Evolutionary conservation across 2,888 invertebrate species (phyloP).

Genomic region (Exocentrus adspersus): DNA sequence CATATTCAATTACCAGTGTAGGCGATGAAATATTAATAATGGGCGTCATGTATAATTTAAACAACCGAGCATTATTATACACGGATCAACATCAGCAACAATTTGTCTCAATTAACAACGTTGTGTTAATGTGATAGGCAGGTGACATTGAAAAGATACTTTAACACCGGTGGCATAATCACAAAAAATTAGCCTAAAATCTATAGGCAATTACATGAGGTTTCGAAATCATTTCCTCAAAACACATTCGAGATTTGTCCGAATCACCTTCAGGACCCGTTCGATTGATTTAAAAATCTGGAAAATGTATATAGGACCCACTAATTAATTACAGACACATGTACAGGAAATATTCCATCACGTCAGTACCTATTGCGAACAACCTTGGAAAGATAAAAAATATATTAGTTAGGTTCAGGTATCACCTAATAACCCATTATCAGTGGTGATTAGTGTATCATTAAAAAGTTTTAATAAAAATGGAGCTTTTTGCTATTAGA

Average conservation of each 20-base stretch:
- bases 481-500: too few species aligned
- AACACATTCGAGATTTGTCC: too few species aligned
- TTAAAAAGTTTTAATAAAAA: too few species aligned
- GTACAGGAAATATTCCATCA: not conserved
- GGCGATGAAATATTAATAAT: slow-evolving; percentile 1
- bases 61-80: not conserved
- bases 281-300: too few species aligned
- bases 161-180: not conserved
- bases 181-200: too few species aligned
- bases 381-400: slow-evolving; percentile 8
- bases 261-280: too few species aligned
- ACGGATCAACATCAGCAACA: not conserved
- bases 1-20: not conserved
- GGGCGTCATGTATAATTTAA: slow-evolving; percentile 2
- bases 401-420: not conserved
- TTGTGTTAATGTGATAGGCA: slow-evolving; percentile 5
- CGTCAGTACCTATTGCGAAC: not conserved
- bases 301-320: too few species aligned
- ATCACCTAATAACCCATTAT: not conserved
- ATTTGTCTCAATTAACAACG: slow-evolving; percentile 9
- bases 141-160: not conserved
- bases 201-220: too few species aligned
- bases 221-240: too few species aligned
- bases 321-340: too few species aligned
- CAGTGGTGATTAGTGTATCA: too few species aligned